A percentile compares a stretch with the other conserved stretches of the same genome.
Evolutionary conservation across 1,140 invertebrate species (phyloP).

Genomic region (Temnothorax nylanderi): DNA sequence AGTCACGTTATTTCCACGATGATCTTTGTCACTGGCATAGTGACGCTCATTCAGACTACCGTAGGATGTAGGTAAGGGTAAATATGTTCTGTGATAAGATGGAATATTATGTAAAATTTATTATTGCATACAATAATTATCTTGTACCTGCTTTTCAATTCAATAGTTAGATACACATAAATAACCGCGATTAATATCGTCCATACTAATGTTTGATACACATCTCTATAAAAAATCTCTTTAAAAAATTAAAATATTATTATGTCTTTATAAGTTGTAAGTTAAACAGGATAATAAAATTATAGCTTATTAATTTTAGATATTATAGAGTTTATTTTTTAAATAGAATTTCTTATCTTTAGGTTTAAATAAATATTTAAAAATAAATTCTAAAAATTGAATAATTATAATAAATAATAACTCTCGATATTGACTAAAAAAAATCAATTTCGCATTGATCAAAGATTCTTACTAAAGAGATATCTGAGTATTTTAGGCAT

Average conservation of each 20-base stretch:
- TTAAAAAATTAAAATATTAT: neutral
- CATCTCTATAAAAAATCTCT: no score
- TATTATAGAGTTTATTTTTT: neutral
- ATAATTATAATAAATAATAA: no score
- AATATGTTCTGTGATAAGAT: neutral
- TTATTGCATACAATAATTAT: neutral
- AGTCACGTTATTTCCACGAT: conserved; percentile 95
- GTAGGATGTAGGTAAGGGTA: conserved; percentile 91
- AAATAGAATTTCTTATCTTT: neutral
- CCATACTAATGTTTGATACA: no score
- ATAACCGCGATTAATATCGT: no score
- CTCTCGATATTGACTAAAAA: no score
- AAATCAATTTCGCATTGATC: neutral
- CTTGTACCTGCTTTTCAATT: neutral
- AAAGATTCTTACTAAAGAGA: no score
- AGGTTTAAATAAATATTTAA: neutral
- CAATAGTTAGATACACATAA: neutral
- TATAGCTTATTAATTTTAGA: neutral
- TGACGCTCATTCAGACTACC: conserved; percentile 93
- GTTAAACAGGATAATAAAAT: neutral
- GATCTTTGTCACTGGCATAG: conserved; percentile 94
- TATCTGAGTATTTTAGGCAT: no score
- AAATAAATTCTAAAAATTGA: neutral
- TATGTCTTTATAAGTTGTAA: neutral
- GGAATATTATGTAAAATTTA: neutral